Evolutionary conservation across 2,888 invertebrate genomes (phyloP), one percentile per base, ranked within the genome.

Genomic region (Dolomedes plantarius): DNA sequence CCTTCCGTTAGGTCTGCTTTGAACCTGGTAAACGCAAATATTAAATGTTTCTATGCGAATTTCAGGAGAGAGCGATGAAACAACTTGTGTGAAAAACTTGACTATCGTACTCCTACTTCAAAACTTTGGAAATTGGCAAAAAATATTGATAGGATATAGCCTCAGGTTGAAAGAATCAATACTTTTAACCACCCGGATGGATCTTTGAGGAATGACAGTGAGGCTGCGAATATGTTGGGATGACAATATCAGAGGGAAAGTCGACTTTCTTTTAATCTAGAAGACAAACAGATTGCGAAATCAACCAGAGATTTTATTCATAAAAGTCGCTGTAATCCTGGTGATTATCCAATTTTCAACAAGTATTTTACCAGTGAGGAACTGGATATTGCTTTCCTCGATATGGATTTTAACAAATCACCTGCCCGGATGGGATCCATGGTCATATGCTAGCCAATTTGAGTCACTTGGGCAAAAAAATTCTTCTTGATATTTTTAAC

Each of bases 311-410:
- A 64, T 13, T 39, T 39, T 39, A 39, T 13, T 9, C 13, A 39
- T 39, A 39, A 39, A 39, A 39, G 56, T 3, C 23, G 0, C 7
- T 62, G 23, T 0, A 23, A 56, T 13, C 2, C 2, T 62, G 13
- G 6, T 0, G 62, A 27, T 62, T 62, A 62, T 62, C 23, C 1
- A 9, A 56, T 1, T 56, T 56, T 56, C 56, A 56, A n/a, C 1
- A 56, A 0, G 56, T 56, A 56, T 0, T n/a, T 1, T 0, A 0
- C 56, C 0, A 19, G 13, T 13, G 19, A 56, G 0, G 1, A 56
- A 19, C n/a, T 56, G 56, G 56, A 56, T 56, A 56, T 56, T 56
- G 56, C 56, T 56, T 56, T 56, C 0, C 2, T 56, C n/a, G 56
- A 13, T 13, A 56, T 56, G 56, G 56, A 56, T 56, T 56, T 56